phyloP scores from a whole-genome alignment of 2,797 vertebrate species.

The Borostomias antarcticus region DNA sequence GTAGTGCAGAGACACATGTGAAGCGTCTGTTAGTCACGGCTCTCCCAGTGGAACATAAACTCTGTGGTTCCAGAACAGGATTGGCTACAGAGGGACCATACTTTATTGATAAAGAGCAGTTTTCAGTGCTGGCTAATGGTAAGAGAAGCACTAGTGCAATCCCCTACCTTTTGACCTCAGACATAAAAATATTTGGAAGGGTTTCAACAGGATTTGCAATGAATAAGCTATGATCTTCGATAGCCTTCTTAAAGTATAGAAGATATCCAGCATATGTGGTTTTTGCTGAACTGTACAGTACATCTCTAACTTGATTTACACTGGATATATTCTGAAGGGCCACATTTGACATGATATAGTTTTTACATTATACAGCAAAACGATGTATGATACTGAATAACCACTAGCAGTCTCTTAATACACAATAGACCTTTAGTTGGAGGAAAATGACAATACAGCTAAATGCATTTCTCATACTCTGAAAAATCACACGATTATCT shows the following conservation, averaged over 20 bases:
- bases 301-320: too few species aligned
- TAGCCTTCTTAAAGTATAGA: not conserved
- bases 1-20: conserved; percentile 43
- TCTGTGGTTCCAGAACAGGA: conserved; percentile 54
- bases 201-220: conserved; percentile 4
- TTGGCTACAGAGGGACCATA: conserved; percentile 59
- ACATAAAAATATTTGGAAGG: not conserved
- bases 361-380: not conserved
- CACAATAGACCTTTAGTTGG: conserved; percentile 44
- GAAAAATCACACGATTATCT: conserved; percentile 71
- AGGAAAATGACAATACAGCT: conserved; percentile 63
- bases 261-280: too few species aligned
- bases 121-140: conserved; percentile 62
- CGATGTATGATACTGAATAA: conserved; percentile 2
- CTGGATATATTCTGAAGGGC: not conserved
- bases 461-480: conserved; percentile 61
- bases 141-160: conserved; percentile 31
- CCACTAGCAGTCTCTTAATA: conserved; percentile 14
- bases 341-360: not conserved
- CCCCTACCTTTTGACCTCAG: conserved; percentile 36
- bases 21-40: conserved; percentile 64
- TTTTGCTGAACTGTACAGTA: too few species aligned
- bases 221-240: not conserved
- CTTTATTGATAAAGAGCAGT: conserved; percentile 72
- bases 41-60: conserved; percentile 69